Evolutionary conservation across 2,888 invertebrate genomes (phyloP).

Genomic region (Cabera pusaria): DNA sequence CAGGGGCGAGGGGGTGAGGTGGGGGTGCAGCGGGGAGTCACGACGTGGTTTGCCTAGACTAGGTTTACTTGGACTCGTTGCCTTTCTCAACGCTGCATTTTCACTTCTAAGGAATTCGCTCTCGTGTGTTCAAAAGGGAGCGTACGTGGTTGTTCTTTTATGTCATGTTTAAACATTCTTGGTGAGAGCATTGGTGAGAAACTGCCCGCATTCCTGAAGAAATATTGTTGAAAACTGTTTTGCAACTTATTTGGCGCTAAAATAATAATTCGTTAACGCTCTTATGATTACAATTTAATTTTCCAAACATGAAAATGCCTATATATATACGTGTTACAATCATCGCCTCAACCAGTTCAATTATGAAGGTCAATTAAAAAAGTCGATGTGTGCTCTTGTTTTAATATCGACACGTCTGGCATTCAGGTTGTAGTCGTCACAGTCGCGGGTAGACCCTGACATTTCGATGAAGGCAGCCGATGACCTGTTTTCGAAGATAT

Average conservation of each 20-base stretch:
- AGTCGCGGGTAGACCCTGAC: slow-evolving; percentile 64
- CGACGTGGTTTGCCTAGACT: slow-evolving; percentile 77
- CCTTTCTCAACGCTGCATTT: slow-evolving; percentile 45
- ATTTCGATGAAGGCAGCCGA: slow-evolving; percentile 60
- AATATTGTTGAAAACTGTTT: too few relatives aligned
- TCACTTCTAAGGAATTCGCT: slow-evolving; percentile 39
- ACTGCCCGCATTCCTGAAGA: too few relatives aligned
- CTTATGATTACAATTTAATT: too few relatives aligned
- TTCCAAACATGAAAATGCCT: too few relatives aligned
- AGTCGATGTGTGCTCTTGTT: slow-evolving; percentile 20
- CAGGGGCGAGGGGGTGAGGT: slow-evolving; percentile 32
- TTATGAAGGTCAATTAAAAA: slow-evolving; percentile 13
- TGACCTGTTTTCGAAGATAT: slow-evolving; percentile 57
- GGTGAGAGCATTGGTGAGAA: too few relatives aligned
- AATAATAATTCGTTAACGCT: too few relatives aligned
- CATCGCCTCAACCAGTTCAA: slow-evolving; percentile 3
- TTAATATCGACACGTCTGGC: slow-evolving; percentile 41
- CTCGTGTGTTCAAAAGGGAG: slow-evolving; percentile 34
- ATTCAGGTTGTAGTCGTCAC: slow-evolving; percentile 54
- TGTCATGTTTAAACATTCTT: slow-evolving; percentile 1
- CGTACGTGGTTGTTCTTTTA: slow-evolving; percentile 24
- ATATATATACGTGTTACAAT: too few relatives aligned
- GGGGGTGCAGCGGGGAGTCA: slow-evolving; percentile 50
- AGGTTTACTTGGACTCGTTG: slow-evolving; percentile 39
- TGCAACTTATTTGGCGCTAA: too few relatives aligned